These are phyloP conservation scores for Oreohelix idahoensis DNA, from an alignment of 1,140 invertebrate species.

Conservation along the genomic window DNA sequence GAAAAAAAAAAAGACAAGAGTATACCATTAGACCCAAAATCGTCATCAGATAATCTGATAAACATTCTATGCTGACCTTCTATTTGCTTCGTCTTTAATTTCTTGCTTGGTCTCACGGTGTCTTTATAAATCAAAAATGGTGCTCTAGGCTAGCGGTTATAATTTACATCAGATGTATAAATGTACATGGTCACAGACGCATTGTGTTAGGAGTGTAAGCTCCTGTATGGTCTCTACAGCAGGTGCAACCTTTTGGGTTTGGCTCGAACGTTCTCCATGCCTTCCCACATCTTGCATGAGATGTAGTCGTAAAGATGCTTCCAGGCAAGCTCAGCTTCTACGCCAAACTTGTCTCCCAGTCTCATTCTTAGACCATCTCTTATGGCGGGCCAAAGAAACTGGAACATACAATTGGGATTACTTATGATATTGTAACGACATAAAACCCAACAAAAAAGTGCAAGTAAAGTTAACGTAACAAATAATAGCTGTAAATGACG, in stretches of 20 bases:
- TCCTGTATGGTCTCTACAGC: not conserved
- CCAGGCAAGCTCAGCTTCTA: constrained; percentile 56
- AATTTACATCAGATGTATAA: too few species aligned
- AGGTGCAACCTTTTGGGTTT: not conserved
- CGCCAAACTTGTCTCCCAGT: constrained; percentile 52
- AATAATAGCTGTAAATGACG: not conserved
- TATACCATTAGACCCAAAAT: too few species aligned
- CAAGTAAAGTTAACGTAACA: not conserved
- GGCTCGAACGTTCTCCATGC: not conserved
- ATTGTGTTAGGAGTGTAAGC: too few species aligned
- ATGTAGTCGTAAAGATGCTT: constrained; percentile 61
- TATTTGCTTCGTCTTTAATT: too few species aligned
- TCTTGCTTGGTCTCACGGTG: too few species aligned
- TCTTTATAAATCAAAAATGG: too few species aligned
- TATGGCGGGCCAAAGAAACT: constrained; percentile 62
- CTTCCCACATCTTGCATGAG: constrained; percentile 48
- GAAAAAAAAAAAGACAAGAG: too few species aligned
- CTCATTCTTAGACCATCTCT: constrained; percentile 53
- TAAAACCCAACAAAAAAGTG: not conserved
- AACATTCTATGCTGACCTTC: too few species aligned
- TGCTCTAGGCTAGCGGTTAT: too few species aligned
- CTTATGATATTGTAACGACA: not conserved
- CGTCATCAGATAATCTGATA: too few species aligned
- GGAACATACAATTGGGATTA: too few species aligned
- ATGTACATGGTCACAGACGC: too few species aligned